A percentile compares a stretch with the other conserved stretches of the same genome.
Evolutionary conservation across 2,888 invertebrate species (phyloP).

Genomic region (Zygaena filipendulae): DNA sequence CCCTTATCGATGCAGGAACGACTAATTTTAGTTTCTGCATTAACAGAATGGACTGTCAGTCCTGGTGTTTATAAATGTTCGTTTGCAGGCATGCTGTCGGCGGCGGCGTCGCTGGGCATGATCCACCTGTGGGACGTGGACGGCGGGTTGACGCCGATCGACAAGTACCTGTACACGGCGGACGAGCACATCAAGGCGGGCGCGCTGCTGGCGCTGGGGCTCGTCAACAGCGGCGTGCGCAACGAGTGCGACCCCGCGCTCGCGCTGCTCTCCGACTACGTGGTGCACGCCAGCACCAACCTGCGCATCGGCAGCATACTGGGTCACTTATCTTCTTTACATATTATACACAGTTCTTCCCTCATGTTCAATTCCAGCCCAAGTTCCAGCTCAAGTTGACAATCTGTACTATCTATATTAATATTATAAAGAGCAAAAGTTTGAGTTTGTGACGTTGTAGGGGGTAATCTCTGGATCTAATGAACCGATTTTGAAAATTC

Average conservation of each 20-base stretch:
- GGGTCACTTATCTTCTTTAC: constrained; percentile 32
- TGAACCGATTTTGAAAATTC: no score
- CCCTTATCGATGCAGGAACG: no score
- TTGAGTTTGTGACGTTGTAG: no score
- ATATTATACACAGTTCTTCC: background rate
- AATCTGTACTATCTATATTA: no score
- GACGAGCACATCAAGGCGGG: constrained; percentile 98
- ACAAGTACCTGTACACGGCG: constrained; percentile 95
- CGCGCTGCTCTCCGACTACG: constrained; percentile 94
- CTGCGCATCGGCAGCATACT: constrained; percentile 89
- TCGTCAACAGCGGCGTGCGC: constrained; percentile 96
- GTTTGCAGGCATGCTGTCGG: constrained; percentile 90
- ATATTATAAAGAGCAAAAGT: no score
- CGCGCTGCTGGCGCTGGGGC: constrained; percentile 94
- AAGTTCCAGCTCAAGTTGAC: no score
- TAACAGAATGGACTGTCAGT: no score
- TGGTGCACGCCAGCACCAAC: constrained; percentile 83
- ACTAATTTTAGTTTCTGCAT: no score
- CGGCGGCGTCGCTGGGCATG: constrained; percentile 95
- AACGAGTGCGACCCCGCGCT: constrained; percentile 99
- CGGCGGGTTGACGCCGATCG: constrained; percentile 96
- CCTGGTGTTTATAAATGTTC: no score
- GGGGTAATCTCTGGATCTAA: no score
- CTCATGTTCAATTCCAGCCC: no score
- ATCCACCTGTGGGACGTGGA: constrained; percentile 99